phyloP scores from a whole-genome alignment of 1,140 invertebrate genomes.

The Drosophila grimshawi region DNA sequence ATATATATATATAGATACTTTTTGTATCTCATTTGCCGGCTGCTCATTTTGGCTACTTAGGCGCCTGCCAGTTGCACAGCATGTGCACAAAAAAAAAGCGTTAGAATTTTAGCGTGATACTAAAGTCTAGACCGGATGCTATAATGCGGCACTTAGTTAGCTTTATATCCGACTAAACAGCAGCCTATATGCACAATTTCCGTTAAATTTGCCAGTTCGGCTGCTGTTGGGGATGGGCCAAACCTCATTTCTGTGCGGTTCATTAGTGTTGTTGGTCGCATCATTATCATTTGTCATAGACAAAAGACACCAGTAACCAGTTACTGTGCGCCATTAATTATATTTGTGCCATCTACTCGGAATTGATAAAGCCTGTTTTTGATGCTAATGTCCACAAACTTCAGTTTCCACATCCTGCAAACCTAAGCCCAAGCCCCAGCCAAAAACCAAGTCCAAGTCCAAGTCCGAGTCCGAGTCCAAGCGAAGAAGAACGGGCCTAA shows the following conservation, averaged over 20 bases:
- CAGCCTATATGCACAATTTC: constrained; percentile 32
- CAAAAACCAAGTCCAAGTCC: no score
- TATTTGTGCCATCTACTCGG: constrained; percentile 26
- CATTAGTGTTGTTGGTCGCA: constrained; percentile 37
- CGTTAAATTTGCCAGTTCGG: neutral
- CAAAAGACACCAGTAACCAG: constrained; percentile 6
- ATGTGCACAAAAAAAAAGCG: constrained; percentile 8
- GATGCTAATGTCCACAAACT: neutral
- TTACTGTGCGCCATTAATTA: constrained; percentile 61
- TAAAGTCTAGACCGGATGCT: constrained; percentile 79
- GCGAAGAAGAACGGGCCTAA: neutral
- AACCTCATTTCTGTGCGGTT: constrained; percentile 13
- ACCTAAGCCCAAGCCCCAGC: no score
- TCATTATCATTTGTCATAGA: constrained; percentile 52
- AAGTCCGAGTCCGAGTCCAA: no score
- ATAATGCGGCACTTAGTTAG: constrained; percentile 53
- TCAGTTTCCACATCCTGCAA: no score
- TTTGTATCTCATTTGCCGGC: constrained; percentile 44
- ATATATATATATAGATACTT: constrained; percentile 1
- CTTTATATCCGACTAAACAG: constrained; percentile 13
- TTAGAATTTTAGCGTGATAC: constrained; percentile 54
- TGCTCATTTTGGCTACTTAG: constrained; percentile 25
- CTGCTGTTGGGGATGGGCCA: neutral
- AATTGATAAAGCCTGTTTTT: constrained; percentile 21
- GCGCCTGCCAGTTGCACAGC: constrained; percentile 44